phyloP scores from a whole-genome alignment of 1,140 invertebrate species.

The Drosophila azteca region DNA sequence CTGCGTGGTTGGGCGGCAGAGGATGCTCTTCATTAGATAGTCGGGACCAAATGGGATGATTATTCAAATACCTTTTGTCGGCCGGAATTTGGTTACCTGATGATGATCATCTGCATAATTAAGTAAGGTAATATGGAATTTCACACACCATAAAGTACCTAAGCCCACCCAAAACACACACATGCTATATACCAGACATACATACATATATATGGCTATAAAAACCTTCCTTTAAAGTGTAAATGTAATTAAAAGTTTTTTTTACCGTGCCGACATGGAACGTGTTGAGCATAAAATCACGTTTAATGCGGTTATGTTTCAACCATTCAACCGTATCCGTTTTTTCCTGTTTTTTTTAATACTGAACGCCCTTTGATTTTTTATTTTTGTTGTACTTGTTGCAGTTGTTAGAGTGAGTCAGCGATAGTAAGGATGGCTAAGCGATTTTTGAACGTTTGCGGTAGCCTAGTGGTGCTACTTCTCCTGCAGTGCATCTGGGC shows the following conservation, averaged over 20 bases:
- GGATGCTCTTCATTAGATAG: slow-evolving; percentile 49
- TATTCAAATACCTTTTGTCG: slow-evolving; percentile 64
- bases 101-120: slow-evolving; percentile 55
- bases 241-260: slow-evolving; percentile 78
- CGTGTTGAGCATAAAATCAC: slow-evolving; percentile 63
- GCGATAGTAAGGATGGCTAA: slow-evolving; percentile 32
- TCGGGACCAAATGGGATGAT: slow-evolving; percentile 48
- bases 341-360: not conserved
- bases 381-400: not conserved
- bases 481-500: slow-evolving; percentile 39
- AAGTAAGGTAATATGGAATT: slow-evolving; percentile 50
- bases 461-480: slow-evolving; percentile 18
- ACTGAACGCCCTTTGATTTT: not conserved
- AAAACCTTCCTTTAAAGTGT: slow-evolving; percentile 62
- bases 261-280: slow-evolving; percentile 29
- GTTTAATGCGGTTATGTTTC: slow-evolving; percentile 44
- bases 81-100: slow-evolving; percentile 56
- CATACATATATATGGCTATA: not conserved
- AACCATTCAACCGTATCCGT: slow-evolving; percentile 21
- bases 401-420: slow-evolving; percentile 4
- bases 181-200: not conserved
- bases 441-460: slow-evolving; percentile 22
- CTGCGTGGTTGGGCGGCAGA: slow-evolving; percentile 9
- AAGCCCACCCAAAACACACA: slow-evolving; percentile 24
- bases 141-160: slow-evolving; percentile 51